Evolutionary conservation across 1,140 invertebrate genomes (phyloP).

Genomic region (Leptinotarsa defecta): DNA sequence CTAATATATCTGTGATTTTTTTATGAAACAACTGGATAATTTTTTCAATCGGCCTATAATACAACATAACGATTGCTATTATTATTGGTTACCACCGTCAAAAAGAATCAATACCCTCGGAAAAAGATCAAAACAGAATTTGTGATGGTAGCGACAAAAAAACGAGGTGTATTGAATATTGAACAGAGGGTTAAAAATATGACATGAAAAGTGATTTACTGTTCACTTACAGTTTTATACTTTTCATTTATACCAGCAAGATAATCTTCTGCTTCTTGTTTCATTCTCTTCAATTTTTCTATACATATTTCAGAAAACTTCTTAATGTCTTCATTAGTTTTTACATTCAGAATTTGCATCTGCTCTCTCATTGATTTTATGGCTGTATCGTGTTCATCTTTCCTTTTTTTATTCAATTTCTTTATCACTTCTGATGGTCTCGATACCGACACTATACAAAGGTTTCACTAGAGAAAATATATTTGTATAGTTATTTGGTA

Average conservation of each 20-base stretch:
- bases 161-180: too few relatives aligned
- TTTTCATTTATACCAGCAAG: not conserved
- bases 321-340: slow-evolving; percentile 24
- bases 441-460: not conserved
- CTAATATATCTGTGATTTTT: too few relatives aligned
- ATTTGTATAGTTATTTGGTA: not conserved
- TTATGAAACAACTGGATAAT: too few relatives aligned
- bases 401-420: slow-evolving; percentile 15
- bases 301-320: not conserved
- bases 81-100: too few relatives aligned
- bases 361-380: slow-evolving; percentile 14
- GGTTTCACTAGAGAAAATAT: not conserved
- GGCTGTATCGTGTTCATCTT: slow-evolving; percentile 19
- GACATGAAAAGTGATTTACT: not conserved
- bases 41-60: too few relatives aligned
- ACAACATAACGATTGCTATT: too few relatives aligned
- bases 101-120: too few relatives aligned
- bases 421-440: slow-evolving; percentile 16
- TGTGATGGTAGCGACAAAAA: too few relatives aligned
- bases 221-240: not conserved
- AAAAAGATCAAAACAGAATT: too few relatives aligned
- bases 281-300: slow-evolving; percentile 16
- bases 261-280: slow-evolving; percentile 10
- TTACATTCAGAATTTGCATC: slow-evolving; percentile 11
- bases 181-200: too few relatives aligned